These are phyloP conservation scores for Morinoia aosen DNA, from an alignment of 2,888 invertebrate genomes.

Conservation along the genomic window DNA sequence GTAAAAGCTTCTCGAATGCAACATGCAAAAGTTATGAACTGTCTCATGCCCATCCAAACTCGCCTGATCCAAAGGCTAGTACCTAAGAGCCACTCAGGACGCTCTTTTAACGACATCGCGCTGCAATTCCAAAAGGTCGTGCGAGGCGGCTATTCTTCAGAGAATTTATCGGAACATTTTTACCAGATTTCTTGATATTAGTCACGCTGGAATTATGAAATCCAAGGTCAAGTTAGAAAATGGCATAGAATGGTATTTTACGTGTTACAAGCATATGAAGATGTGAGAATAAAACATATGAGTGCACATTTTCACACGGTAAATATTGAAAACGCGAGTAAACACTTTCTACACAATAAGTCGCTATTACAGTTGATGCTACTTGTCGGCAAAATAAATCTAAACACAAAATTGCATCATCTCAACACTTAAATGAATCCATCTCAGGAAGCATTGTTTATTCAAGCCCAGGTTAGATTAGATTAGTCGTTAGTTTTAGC, in stretches of 20 bases:
- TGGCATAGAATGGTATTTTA: neutral
- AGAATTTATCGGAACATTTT: neutral
- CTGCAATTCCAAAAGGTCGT: neutral
- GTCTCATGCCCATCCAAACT: neutral
- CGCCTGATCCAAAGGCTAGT: neutral
- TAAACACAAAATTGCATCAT: too few species aligned
- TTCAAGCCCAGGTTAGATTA: too few species aligned
- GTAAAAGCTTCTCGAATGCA: neutral
- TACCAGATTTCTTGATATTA: neutral
- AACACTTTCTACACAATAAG: too few species aligned
- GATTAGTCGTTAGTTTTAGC: too few species aligned
- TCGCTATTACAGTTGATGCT: too few species aligned
- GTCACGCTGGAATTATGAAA: neutral
- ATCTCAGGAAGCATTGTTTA: too few species aligned
- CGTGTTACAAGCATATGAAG: too few species aligned
- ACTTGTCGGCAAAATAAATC: too few species aligned
- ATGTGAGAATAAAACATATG: too few species aligned
- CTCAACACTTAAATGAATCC: too few species aligned
- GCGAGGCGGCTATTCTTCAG: neutral
- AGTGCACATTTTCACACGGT: too few species aligned
- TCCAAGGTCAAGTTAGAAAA: neutral
- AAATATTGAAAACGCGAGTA: too few species aligned
- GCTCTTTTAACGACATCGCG: neutral
- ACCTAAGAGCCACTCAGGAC: neutral
- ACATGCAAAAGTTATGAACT: neutral